A percentile compares a stretch with the other conserved stretches of the same genome.
Conservation (phyloP, 2,113 vertebrate species). For the Podarcis cretensis region DNA sequence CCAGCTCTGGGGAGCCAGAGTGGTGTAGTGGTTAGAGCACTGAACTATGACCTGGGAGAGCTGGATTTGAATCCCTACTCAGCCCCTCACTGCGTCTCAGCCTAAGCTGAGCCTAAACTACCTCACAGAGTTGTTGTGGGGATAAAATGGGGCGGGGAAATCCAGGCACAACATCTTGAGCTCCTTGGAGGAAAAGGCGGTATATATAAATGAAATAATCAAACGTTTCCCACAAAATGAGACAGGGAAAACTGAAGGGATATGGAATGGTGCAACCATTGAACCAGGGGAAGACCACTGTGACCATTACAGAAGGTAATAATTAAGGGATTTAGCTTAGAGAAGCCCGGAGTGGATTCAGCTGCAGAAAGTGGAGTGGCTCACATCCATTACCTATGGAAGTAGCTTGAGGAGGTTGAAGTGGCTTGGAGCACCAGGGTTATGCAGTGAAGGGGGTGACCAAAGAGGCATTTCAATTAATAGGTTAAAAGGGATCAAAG, state of each 20-base stretch:
- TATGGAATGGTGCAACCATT: neutral
- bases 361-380: slow-evolving; percentile 16
- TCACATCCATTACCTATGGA: neutral
- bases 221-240: neutral
- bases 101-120: too few species aligned
- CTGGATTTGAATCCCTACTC: too few species aligned
- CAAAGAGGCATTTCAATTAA: neutral
- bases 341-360: neutral
- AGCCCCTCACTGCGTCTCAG: too few species aligned
- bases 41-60: too few species aligned
- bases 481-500: slow-evolving; percentile 1
- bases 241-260: neutral
- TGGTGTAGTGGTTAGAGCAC: too few species aligned
- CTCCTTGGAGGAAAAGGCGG: too few species aligned
- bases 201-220: too few species aligned
- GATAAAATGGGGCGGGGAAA: too few species aligned
- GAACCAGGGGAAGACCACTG: neutral
- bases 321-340: neutral
- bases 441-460: neutral
- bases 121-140: too few species aligned
- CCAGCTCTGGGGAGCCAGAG: too few species aligned
- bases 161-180: too few species aligned
- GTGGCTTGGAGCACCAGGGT: neutral
- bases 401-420: neutral
- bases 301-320: neutral